phyloP scores from a whole-genome alignment of 2,113 vertebrate genomes.

The Malurus melanocephalus region DNA sequence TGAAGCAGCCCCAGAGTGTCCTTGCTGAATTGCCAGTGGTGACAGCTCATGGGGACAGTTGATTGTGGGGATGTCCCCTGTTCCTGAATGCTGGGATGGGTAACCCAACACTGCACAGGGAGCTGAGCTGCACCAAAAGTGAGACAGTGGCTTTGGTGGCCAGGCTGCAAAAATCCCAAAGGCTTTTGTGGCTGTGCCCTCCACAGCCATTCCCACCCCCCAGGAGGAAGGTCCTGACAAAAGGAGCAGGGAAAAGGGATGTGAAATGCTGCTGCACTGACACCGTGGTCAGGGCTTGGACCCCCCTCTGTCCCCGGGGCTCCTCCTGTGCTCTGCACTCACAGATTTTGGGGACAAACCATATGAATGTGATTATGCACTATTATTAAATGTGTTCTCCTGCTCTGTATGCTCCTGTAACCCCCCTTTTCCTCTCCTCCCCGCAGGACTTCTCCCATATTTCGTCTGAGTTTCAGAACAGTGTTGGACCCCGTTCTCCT shows the following conservation, averaged over 20 bases:
- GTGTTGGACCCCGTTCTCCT: constrained; percentile 89
- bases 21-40: not conserved
- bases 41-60: not conserved
- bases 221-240: not conserved
- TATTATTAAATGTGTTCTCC: not conserved
- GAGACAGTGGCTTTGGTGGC: not conserved
- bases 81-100: not conserved
- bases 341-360: not conserved
- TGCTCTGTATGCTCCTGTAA: not conserved
- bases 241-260: not conserved
- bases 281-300: not conserved
- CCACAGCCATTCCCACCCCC: not conserved
- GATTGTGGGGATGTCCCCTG: not conserved
- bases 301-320: not conserved
- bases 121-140: not conserved
- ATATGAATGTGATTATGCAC: not conserved
- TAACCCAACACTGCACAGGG: not conserved
- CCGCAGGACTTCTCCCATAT: constrained; percentile 90
- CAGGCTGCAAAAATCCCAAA: not conserved
- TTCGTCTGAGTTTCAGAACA: constrained; percentile 90
- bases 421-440: not conserved
- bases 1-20: not conserved
- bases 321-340: not conserved
- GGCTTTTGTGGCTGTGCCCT: not conserved
- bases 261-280: not conserved